Evolutionary conservation across 2,113 vertebrate species (phyloP).

Genomic region (Saguinus imperator): DNA sequence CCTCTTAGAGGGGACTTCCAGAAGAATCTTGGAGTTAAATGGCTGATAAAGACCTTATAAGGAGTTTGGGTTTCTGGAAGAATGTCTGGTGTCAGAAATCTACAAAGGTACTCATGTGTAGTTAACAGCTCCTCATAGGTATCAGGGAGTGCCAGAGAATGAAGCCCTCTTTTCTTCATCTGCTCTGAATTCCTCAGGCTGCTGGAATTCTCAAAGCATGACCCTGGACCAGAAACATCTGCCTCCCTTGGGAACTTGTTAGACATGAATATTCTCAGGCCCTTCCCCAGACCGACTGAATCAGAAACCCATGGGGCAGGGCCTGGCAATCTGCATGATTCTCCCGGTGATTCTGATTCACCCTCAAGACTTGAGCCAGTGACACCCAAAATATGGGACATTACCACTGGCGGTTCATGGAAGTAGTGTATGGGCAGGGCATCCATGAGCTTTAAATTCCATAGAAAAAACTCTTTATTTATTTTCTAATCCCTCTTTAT

Average conservation of each 20-base stretch:
- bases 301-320: neutral
- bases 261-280: neutral
- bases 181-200: neutral
- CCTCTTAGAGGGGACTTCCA: neutral
- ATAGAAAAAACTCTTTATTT: neutral
- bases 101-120: neutral
- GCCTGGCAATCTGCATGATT: too few relatives aligned
- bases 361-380: neutral
- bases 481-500: neutral
- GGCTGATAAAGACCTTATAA: neutral
- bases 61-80: neutral
- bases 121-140: rapidly evolving
- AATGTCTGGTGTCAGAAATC: neutral
- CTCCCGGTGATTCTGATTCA: neutral
- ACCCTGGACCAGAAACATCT: neutral
- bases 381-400: neutral
- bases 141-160: neutral
- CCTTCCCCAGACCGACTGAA: neutral
- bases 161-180: neutral
- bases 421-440: neutral
- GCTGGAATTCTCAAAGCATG: neutral
- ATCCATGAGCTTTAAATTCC: neutral
- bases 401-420: neutral
- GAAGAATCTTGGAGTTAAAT: neutral
- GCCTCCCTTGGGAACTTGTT: neutral